Conservation (phyloP, 1,140 invertebrate genomes). For the Orchesella cincta region DNA sequence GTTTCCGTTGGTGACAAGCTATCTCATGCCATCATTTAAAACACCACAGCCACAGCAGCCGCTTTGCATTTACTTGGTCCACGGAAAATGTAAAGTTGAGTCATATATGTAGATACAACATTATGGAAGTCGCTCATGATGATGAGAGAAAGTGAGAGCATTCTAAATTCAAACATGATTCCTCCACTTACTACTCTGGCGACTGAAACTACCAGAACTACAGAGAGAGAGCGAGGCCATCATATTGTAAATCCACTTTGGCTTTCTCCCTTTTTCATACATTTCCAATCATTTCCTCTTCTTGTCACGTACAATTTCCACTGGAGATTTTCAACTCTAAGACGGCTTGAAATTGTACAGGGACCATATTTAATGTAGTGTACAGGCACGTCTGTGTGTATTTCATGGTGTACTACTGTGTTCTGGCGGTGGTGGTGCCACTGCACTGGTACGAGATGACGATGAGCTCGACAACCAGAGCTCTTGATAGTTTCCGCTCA, state of each 20-base stretch:
- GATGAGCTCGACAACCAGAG: neutral
- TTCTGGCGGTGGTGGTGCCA: neutral
- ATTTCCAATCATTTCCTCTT: constrained; percentile 29
- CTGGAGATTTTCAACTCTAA: constrained; percentile 30
- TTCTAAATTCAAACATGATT: constrained; percentile 19
- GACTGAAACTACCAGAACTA: neutral
- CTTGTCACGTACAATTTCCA: constrained; percentile 29
- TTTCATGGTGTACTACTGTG: constrained; percentile 20
- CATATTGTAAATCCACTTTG: neutral
- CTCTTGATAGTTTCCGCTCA: neutral
- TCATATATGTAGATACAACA: constrained; percentile 10
- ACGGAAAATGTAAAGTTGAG: too few species aligned
- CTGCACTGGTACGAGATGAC: too few species aligned
- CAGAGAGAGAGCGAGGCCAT: neutral
- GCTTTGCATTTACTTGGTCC: too few species aligned
- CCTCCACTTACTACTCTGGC: neutral
- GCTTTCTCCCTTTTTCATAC: constrained; percentile 20
- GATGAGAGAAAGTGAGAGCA: constrained; percentile 1
- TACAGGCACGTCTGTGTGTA: constrained; percentile 25
- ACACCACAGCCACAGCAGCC: too few species aligned
- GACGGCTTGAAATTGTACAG: constrained; percentile 29
- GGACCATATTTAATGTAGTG: constrained; percentile 30
- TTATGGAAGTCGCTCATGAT: neutral
- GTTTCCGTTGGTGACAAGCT: too few species aligned
- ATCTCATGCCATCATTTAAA: too few species aligned